Evolutionary conservation across 2,113 vertebrate species (phyloP).

Genomic region (Labeo rohita): DNA sequence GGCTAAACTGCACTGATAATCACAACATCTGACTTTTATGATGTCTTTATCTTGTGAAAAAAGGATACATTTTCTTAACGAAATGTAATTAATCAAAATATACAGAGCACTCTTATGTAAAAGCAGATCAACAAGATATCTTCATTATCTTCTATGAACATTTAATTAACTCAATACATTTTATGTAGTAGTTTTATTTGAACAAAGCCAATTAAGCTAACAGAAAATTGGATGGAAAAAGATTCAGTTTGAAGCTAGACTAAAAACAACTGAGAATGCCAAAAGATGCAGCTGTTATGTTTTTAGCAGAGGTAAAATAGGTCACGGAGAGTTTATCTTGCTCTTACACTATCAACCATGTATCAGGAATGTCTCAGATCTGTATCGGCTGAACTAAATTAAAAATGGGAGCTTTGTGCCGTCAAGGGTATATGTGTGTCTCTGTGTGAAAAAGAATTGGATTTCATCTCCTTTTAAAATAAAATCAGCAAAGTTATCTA

Average conservation of each 20-base stretch:
- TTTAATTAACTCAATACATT: neutral
- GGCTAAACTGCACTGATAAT: neutral
- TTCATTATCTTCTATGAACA: conserved; percentile 18
- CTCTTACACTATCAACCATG: conserved; percentile 15
- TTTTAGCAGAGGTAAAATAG: conserved; percentile 21
- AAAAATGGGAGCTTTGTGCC: neutral
- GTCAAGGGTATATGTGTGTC: neutral
- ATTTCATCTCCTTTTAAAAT: neutral
- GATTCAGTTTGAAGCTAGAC: neutral
- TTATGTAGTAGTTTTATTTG: neutral
- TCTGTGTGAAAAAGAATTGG: neutral
- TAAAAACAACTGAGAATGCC: neutral
- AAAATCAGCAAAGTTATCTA: neutral
- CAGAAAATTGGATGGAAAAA: neutral
- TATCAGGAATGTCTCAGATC: conserved; percentile 24
- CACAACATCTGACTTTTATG: neutral
- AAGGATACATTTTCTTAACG: neutral
- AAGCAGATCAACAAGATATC: neutral
- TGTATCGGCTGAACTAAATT: conserved; percentile 11
- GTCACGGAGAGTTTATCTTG: conserved; percentile 24
- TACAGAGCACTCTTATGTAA: neutral
- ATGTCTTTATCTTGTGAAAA: neutral
- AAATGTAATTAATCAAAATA: conserved; percentile 17
- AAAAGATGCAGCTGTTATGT: conserved; percentile 1
- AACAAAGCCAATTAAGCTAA: neutral